Percentiles rank a stretch among this genome's conserved stretches.
Conservation (phyloP, 2,888 invertebrate genomes). For the Amiota minor region DNA sequence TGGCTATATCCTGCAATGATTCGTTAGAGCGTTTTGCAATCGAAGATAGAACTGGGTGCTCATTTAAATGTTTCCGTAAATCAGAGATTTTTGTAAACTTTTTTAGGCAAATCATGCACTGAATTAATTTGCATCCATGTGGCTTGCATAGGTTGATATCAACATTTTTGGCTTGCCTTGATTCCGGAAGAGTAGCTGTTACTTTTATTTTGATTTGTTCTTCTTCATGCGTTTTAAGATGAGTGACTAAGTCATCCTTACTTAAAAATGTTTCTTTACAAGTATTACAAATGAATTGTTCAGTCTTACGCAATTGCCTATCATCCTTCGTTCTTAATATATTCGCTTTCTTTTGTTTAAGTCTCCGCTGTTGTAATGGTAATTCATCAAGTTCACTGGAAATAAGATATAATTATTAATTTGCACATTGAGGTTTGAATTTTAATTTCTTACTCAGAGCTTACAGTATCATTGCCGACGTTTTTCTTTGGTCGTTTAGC, state of each 20-base stretch:
- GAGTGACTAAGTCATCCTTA: background rate
- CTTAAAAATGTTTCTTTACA: conserved; percentile 3
- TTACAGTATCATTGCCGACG: background rate
- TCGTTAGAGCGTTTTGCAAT: conserved; percentile 55
- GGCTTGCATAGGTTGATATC: conserved; percentile 66
- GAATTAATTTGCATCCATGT: conserved; percentile 68
- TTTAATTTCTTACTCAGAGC: too few relatives aligned
- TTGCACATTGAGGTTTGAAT: too few relatives aligned
- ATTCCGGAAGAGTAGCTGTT: background rate
- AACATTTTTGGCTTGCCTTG: conserved; percentile 25
- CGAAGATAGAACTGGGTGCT: conserved; percentile 55
- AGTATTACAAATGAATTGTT: background rate
- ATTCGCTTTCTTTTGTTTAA: too few relatives aligned
- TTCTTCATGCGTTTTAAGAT: background rate
- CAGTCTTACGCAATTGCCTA: too few relatives aligned
- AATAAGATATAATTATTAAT: too few relatives aligned
- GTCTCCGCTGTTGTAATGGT: background rate
- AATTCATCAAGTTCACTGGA: background rate
- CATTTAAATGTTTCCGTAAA: conserved; percentile 64
- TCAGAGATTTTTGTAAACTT: conserved; percentile 67
- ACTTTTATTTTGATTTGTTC: background rate
- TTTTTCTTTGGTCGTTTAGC: background rate
- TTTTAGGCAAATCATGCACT: conserved; percentile 71
- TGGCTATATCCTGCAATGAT: conserved; percentile 58
- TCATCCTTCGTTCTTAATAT: too few relatives aligned